These are phyloP conservation scores for Phragmatobia fuliginosa DNA, from an alignment of 2,888 invertebrate genomes.

Conservation along the genomic window DNA sequence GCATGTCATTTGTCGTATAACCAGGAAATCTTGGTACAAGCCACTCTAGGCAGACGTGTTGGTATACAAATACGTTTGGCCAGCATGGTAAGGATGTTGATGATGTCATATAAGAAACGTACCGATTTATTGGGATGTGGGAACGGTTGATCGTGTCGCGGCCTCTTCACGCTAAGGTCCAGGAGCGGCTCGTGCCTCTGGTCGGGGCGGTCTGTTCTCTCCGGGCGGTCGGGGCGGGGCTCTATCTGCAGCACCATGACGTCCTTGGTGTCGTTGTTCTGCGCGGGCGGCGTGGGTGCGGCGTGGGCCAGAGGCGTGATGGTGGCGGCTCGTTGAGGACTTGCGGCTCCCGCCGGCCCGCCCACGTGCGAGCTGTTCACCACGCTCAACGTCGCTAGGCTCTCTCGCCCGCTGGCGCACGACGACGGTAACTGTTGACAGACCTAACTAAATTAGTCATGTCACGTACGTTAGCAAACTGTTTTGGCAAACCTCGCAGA, in stretches of 20 bases:
- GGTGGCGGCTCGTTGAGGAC: slow-evolving; percentile 81
- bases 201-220: slow-evolving; percentile 88
- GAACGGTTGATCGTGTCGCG: slow-evolving; percentile 57
- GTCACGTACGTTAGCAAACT: too few relatives aligned
- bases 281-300: slow-evolving; percentile 25
- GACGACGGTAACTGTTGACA: slow-evolving; percentile 58
- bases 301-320: slow-evolving; percentile 90
- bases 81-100: too few relatives aligned
- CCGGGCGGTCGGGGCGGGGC: slow-evolving; percentile 82
- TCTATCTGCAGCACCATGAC: slow-evolving; percentile 87
- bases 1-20: background rate
- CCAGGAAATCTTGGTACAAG: too few relatives aligned
- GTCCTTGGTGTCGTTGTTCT: slow-evolving; percentile 85
- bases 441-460: background rate
- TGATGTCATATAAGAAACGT: slow-evolving; percentile 23
- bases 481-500: too few relatives aligned
- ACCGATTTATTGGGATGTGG: slow-evolving; percentile 69
- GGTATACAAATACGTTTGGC: too few relatives aligned
- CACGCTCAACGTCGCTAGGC: slow-evolving; percentile 90
- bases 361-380: slow-evolving; percentile 83
- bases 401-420: slow-evolving; percentile 70
- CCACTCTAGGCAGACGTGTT: too few relatives aligned
- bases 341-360: slow-evolving; percentile 65
- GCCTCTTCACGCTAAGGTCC: slow-evolving; percentile 64
- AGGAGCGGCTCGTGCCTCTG: slow-evolving; percentile 52